Evolutionary conservation across 2,888 invertebrate species (phyloP), one percentile per base, ranked within the genome.

Genomic region (Mallateleia sp.): DNA sequence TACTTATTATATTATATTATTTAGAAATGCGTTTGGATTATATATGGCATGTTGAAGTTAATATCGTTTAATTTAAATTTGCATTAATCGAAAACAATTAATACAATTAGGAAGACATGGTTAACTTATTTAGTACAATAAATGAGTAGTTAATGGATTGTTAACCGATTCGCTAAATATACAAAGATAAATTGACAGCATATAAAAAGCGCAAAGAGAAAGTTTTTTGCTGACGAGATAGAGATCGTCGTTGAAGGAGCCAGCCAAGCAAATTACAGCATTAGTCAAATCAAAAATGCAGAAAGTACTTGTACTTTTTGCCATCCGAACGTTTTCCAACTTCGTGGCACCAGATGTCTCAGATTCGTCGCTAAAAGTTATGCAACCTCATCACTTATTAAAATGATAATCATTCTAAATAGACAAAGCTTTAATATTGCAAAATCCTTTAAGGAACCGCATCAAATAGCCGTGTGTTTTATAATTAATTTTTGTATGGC

Each of bases 271-370:
- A 79, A 79, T 79, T 69, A 71, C 52, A 71, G 62, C 62, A 79
- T 69, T 69, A 79, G 79, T 62, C 62, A 71, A 79, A 79, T 69
- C 62, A 71, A 81, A 72, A 58, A 72, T 72, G 72, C 72, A 58
- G 72, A 60, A 72, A 66, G 66, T 69, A 54, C 47, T 72, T 28
- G 72, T 64, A 66, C 81, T 72, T 81, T 81, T 74, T 81, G 66
- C 80, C 50, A n/a, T 22, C 50, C 28, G 28, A 81, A 81, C 56
- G 58, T 74, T 81, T 72, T 66, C 66, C 66, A 81, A 81, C 47
- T 81, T 81, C 58, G 47, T 24, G 72, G 66, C 50, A 54, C 72
- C 81, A 81, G 81, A 81, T 81, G 81, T 62, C 71, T 71, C 66
- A 34, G 66, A 74, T 74, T 81, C 81, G 54, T 81, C 47, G 72